Percentiles rank a stretch among this genome's conserved stretches.
These are phyloP conservation scores for Melanotus villosus DNA, from an alignment of 2,888 invertebrate genomes.

Conservation along the genomic window DNA sequence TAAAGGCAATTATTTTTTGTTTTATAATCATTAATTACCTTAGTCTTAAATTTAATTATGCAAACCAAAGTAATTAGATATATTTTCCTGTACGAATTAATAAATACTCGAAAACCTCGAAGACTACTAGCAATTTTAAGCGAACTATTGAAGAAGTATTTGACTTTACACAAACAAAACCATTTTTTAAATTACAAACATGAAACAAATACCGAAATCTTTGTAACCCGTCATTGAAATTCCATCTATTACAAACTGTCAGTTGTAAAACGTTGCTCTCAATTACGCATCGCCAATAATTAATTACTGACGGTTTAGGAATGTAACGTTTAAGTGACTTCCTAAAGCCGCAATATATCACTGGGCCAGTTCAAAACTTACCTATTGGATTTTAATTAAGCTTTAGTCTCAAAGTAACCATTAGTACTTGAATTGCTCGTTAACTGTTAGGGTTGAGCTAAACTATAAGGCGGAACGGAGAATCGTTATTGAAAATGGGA, in stretches of 20 bases:
- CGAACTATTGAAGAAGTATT: no score
- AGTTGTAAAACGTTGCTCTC: conserved; percentile 54
- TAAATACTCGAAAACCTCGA: no score
- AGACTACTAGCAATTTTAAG: no score
- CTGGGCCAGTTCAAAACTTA: conserved; percentile 35
- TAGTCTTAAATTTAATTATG: no score
- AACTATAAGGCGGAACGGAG: neutral
- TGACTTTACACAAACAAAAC: no score
- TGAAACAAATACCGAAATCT: conserved; percentile 4
- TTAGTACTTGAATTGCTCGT: conserved; percentile 1
- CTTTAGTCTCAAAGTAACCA: conserved; percentile 23
- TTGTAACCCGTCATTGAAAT: conserved; percentile 20
- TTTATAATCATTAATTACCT: no score
- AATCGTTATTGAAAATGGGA: no score
- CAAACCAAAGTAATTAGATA: no score
- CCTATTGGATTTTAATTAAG: conserved; percentile 41
- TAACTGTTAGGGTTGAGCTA: neutral
- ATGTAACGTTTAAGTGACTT: conserved; percentile 54
- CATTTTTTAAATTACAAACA: no score
- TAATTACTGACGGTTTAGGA: conserved; percentile 57
- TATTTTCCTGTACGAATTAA: no score
- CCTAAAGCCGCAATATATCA: conserved; percentile 43
- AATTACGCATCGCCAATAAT: conserved; percentile 59
- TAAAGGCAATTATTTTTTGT: no score
- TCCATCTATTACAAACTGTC: conserved; percentile 46